Evolutionary conservation across 2,113 vertebrate genomes (phyloP), one percentile per base, ranked within the genome.

Genomic region (Cricetomys ansorgei): DNA sequence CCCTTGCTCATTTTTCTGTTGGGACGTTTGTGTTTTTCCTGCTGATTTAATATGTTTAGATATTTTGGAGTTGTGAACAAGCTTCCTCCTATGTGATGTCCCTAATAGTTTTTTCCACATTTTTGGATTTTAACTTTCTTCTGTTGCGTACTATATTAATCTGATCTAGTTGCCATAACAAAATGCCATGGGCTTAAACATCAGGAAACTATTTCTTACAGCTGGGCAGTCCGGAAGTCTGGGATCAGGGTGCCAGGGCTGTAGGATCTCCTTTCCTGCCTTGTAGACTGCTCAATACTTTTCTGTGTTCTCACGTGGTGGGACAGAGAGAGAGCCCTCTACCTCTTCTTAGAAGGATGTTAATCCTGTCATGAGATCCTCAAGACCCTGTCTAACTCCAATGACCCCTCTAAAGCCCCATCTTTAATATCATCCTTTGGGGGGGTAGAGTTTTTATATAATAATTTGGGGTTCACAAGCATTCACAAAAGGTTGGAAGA

Each of bases 51-150:
- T n/a, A 50, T 34, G 9, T 45, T 62, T 31, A 34, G 25, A 34
- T 64, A 81, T 90, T 85, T 91, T 87, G 19, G 70, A 86, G 34
- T 86, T 88, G 79, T 88, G 43, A 87, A 59, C 19, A 43, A 45
- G 21, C 23, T 72, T 77, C 55, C 40, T 45, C 29, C 72, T 73
- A 73, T 8, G 43, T 11, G 29, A 83, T 43, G 10, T 48, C 69
- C 27, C 13, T 67, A 50, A 65, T n/a, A 7, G 25, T 48, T 67
- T 37, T 84, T 5, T 43, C 27, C 40, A 83, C 21, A 65, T 53
- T 88, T 92, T 80, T 90, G 86, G 21, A 72, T 81, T 95, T 70
- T 31, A 70, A 31, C 19, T 92, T 83, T 65, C 34, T 70, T 89
- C 57, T 50, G 25, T 37, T 57, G 77, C 19, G 57, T 73, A 5